A percentile compares a stretch with the other conserved stretches of the same genome.
Conservation (phyloP, 2,797 vertebrate genomes). For the Cossypha dichroa region DNA sequence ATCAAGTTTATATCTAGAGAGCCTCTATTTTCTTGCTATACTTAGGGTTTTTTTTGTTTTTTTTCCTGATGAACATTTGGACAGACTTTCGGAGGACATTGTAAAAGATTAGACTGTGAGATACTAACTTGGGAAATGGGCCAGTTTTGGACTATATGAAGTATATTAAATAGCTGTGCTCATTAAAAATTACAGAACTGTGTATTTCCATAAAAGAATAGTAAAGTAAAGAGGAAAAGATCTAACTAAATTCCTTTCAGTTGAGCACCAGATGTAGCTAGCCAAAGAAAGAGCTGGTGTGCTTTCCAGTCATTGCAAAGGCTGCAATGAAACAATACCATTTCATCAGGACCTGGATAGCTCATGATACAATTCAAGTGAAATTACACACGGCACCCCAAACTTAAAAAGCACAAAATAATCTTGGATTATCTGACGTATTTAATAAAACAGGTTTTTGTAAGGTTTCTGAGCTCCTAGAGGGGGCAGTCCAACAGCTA, state of each 20-base stretch:
- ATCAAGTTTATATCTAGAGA: not conserved
- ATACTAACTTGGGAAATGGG: not conserved
- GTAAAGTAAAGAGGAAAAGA: not conserved
- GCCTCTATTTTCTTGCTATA: not conserved
- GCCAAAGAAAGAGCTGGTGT: not conserved
- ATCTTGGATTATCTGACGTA: not conserved
- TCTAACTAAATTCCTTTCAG: not conserved
- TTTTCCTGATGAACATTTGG: not conserved
- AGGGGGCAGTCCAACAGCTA: not conserved
- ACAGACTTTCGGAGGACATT: not conserved
- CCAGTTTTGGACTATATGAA: not conserved
- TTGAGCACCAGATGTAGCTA: not conserved
- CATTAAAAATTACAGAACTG: not conserved
- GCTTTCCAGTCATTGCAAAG: not conserved
- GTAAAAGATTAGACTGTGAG: not conserved
- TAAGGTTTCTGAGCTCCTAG: not conserved
- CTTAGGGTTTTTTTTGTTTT: not conserved
- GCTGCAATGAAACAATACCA: not conserved
- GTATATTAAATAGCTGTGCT: not conserved
- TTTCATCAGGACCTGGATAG: not conserved
- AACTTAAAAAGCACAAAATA: not conserved
- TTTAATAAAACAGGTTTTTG: not conserved
- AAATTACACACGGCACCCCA: not conserved
- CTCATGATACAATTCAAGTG: fast-evolving
- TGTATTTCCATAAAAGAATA: not conserved